Base-by-base conservation (phyloP, 2,797 vertebrate species). In the Rhabdomys pumilio region DNA sequence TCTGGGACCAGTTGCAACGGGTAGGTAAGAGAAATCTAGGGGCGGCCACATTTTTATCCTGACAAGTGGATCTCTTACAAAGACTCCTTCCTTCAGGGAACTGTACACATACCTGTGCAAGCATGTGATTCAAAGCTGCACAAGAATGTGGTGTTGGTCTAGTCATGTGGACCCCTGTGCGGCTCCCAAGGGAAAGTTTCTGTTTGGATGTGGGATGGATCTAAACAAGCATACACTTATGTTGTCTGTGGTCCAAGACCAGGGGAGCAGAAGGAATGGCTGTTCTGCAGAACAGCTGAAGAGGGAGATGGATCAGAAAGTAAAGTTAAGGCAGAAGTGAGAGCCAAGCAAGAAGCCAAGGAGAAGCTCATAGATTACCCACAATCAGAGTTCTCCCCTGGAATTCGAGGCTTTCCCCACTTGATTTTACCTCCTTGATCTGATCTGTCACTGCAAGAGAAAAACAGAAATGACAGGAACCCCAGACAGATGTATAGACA, bases 381-480 rank as follows among this genome's bases (percentile, higher is more conserved):
- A 91, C 76, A 93, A 91, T 67, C 86, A 80, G 87, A 75, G 81
- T 69, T 44, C 4, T 2, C 93, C 63, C 93, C 81, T 93, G 61
- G 53, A 93, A 90, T 94, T 77, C 67, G 57, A 85, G 31, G 47
- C 41, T 88, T 84, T 67, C 93, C 65, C n/a, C 67, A 94, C 87
- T 91, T 92, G 91, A 95, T 95, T 95, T 95, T 89, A 96, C 13
- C 69, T 95, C 86, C 76, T 95, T 65, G 53, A 59, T 86, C 59
- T 41, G 50, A 59, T 80, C 55, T 75, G 34, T 88, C 63, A 47
- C 91, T 96, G 89, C 87, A 96, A 97, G 95, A 97, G 89, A 96
- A 93, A 96, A 85, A 59, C 44, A 95, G 72, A 95, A 81, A 93
- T 94, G 63, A 94, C 65, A 96, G 93, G 90, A 83, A 93, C 59